phyloP scores from a whole-genome alignment of 2,888 invertebrate species.

The Epinotia demarniana region DNA sequence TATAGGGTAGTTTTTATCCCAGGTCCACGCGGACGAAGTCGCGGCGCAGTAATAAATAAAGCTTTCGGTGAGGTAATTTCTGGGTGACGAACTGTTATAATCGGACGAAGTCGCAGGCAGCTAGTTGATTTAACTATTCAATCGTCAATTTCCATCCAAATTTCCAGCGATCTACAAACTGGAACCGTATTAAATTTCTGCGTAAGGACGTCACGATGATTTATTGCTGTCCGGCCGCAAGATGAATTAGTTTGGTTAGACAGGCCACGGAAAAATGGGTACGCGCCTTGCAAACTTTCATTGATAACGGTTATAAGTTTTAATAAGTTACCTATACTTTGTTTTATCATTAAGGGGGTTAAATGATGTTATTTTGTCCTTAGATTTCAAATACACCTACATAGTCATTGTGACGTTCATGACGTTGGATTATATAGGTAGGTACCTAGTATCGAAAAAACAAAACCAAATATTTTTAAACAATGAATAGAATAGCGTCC shows the following conservation, averaged over 20 bases:
- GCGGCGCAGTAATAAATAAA: too few relatives aligned
- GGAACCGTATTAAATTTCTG: conserved; percentile 27
- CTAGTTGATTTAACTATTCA: not conserved
- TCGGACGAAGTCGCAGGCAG: not conserved
- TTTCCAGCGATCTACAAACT: conserved; percentile 20
- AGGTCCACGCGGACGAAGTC: too few relatives aligned
- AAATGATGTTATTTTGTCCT: not conserved
- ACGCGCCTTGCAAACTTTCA: conserved; percentile 21
- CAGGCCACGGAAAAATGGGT: conserved; percentile 42
- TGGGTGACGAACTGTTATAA: not conserved
- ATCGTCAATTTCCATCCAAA: conserved; percentile 31
- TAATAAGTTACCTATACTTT: not conserved
- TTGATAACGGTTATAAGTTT: conserved; percentile 14
- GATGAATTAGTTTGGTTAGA: conserved; percentile 44
- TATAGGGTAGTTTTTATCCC: too few relatives aligned
- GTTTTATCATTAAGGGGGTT: not conserved
- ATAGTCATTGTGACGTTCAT: too few relatives aligned
- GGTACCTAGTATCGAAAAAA: too few relatives aligned
- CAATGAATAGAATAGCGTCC: too few relatives aligned
- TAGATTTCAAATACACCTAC: not conserved
- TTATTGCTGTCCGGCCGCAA: conserved; percentile 41
- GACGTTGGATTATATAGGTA: too few relatives aligned
- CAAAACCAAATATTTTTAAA: too few relatives aligned
- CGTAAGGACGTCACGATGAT: conserved; percentile 37
- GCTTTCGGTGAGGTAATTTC: too few relatives aligned